Evolutionary conservation across 2,888 invertebrate species (phyloP).

Genomic region (Drosophila maculinotata): DNA sequence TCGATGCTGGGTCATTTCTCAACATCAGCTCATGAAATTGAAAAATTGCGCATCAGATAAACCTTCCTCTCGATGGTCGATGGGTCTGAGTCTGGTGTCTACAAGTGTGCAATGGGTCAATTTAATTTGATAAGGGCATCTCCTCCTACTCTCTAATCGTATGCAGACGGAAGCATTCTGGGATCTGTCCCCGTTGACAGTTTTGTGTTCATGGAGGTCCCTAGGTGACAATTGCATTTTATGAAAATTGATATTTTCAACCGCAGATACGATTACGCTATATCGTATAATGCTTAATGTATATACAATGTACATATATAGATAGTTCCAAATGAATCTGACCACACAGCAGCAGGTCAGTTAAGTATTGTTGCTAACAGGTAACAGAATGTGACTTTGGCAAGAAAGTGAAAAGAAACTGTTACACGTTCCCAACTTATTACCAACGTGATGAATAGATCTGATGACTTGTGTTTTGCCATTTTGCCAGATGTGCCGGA

Average conservation of each 20-base stretch:
- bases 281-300: neutral
- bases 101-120: slow-evolving; percentile 19
- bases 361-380: slow-evolving; percentile 17
- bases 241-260: slow-evolving; percentile 72
- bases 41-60: slow-evolving; percentile 78
- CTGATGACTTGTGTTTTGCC: slow-evolving; percentile 33
- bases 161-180: slow-evolving; percentile 20
- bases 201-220: slow-evolving; percentile 44
- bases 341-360: slow-evolving; percentile 60
- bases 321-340: slow-evolving; percentile 37
- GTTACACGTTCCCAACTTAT: slow-evolving; percentile 41
- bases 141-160: slow-evolving; percentile 7
- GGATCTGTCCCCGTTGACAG: slow-evolving; percentile 58
- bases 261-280: slow-evolving; percentile 44
- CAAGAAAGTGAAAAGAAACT: slow-evolving; percentile 8
- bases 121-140: slow-evolving; percentile 28
- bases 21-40: slow-evolving; percentile 75
- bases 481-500: slow-evolving; percentile 55
- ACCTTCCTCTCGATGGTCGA: slow-evolving; percentile 25
- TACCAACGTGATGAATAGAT: slow-evolving; percentile 67
- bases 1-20: slow-evolving; percentile 65
- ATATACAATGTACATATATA: neutral
- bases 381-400: slow-evolving; percentile 23
- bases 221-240: slow-evolving; percentile 74
- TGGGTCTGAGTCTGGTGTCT: slow-evolving; percentile 6